Conservation (phyloP, 2,888 invertebrate species). For the Hyposoter didymator region DNA sequence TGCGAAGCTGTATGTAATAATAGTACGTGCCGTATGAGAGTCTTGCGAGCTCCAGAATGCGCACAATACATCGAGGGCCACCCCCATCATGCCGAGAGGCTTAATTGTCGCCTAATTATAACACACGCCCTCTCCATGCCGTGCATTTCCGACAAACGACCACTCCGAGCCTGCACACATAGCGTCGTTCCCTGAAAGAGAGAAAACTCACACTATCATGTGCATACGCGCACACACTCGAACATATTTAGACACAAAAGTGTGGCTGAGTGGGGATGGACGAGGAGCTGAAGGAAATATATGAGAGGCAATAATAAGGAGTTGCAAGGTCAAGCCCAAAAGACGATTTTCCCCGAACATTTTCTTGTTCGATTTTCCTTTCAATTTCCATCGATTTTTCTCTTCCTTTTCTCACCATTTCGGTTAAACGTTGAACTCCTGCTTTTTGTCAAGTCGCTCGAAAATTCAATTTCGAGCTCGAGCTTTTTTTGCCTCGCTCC, state of each 20-base stretch:
- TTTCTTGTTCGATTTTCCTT: background rate
- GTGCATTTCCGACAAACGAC: constrained; percentile 48
- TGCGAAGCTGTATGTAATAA: background rate
- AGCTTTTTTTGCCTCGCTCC: background rate
- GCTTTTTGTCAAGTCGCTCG: background rate
- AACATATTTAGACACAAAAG: background rate
- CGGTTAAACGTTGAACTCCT: background rate
- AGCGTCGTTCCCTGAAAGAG: constrained; percentile 19
- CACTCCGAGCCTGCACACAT: constrained; percentile 20
- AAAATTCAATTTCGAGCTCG: background rate
- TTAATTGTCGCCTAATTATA: constrained; percentile 73
- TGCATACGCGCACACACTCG: background rate
- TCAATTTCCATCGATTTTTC: background rate
- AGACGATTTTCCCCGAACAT: background rate
- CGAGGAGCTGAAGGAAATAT: background rate
- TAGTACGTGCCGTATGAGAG: constrained; percentile 28
- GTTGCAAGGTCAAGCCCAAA: background rate
- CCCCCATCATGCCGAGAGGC: constrained; percentile 58
- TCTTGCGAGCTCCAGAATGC: constrained; percentile 40
- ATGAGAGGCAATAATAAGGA: constrained; percentile 3
- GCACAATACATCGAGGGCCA: constrained; percentile 45
- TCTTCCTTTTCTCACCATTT: background rate
- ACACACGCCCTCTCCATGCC: constrained; percentile 53
- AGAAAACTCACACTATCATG: constrained; percentile 4
- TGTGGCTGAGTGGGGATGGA: background rate